These are phyloP conservation scores for Tachycineta bicolor DNA, from an alignment of 2,113 vertebrate genomes.

Conservation along the genomic window DNA sequence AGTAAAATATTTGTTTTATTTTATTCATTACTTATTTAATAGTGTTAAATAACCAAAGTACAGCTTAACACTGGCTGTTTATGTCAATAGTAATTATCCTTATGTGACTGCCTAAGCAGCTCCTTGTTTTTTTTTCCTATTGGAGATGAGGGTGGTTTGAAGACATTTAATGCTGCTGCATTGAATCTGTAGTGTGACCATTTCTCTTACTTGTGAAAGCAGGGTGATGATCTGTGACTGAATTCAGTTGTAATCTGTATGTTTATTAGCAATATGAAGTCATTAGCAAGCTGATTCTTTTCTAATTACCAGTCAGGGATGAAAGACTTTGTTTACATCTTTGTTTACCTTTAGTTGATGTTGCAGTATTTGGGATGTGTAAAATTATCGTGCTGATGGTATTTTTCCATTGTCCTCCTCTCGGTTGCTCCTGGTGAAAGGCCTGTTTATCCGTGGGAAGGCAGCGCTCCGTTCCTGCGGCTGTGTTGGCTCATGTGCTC, in stretches of 20 bases:
- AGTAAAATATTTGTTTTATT: background rate
- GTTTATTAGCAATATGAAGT: background rate
- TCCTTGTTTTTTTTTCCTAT: background rate
- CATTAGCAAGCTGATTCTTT: background rate
- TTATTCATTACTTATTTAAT: background rate
- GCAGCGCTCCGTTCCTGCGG: background rate
- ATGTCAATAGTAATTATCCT: background rate
- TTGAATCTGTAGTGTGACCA: background rate
- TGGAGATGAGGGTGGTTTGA: background rate
- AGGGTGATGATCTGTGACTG: background rate
- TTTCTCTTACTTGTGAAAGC: background rate
- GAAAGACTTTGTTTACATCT: background rate
- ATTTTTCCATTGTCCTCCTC: background rate
- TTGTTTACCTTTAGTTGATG: background rate
- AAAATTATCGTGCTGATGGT: fast-evolving
- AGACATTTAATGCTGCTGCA: background rate
- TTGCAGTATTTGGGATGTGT: fast-evolving
- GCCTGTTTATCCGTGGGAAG: fast-evolving
- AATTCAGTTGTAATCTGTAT: background rate
- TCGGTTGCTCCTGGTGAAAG: background rate
- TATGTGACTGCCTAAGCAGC: background rate
- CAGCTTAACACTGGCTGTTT: background rate
- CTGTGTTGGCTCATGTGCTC: background rate
- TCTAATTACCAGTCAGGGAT: background rate
- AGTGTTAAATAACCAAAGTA: background rate